Evolutionary conservation across 2,797 vertebrate species (phyloP), one percentile per base, ranked within the genome.

Genomic region (Hemibagrus guttatus): DNA sequence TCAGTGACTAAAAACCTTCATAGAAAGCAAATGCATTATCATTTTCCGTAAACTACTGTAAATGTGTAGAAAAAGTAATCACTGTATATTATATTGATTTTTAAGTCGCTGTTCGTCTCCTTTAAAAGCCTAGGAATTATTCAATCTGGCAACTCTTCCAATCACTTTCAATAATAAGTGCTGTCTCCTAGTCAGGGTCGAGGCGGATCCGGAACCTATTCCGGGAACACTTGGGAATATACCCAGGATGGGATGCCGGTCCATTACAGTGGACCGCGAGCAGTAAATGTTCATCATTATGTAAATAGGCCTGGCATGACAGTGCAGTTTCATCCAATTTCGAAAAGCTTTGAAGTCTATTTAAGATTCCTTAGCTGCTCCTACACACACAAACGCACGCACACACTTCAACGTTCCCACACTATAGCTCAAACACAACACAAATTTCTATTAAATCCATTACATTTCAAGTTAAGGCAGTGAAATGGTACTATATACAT

Each of bases 31-130:
- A 26, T 35, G 3, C 31, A 39, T 23, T 23, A 79, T 59, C n/a
- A 42, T 4, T 13, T 58, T 61, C 39, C 12, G 12, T 74, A 81
- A 63, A 63, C 85, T 86, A 86, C 85, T 86, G 79, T 86, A 72
- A 80, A 46, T 6, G 56, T 86, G n/a, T 86, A 69, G 14, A 56
- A 71, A 46, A 42, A 74, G 66, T 61, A 13, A 52, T 85, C 66
- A 52, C 79, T 86, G 85, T 81, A 63, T 26, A 72, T 63, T 31
- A 52, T 26, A 26, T 81, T 26, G 11, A 71, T 71, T 42, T 39
- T 58, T 31, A n/a, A 46, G 52, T 46, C 52, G 61, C 64, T 66
- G n/a, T 46, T 71, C 16, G n/a, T 76, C 74, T 31, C 31, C 28
- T 56, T 76, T 31, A 79, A 79, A 58, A 58, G 6, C 28, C 28